These are phyloP conservation scores for Macaria liturata DNA, from an alignment of 2,888 invertebrate species.

Conservation along the genomic window DNA sequence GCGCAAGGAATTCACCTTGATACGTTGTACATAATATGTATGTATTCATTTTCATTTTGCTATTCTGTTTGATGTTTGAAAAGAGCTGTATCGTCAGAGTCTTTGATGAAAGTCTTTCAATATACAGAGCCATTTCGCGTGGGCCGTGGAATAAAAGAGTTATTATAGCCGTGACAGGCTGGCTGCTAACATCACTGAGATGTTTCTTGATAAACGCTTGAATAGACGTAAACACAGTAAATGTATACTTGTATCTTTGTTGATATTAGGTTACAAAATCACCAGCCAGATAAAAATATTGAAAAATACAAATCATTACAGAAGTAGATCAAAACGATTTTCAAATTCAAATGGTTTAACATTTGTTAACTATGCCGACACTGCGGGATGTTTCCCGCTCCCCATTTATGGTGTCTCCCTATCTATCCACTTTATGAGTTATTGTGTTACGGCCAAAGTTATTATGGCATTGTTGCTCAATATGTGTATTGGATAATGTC, in stretches of 20 bases:
- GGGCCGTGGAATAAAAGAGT: conserved; percentile 28
- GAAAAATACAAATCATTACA: too few species aligned
- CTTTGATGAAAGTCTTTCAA: conserved; percentile 30
- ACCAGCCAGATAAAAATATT: too few species aligned
- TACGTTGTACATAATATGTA: conserved; percentile 15
- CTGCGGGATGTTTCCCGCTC: too few species aligned
- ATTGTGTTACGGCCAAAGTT: background rate
- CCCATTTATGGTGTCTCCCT: too few species aligned
- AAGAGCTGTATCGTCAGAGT: conserved; percentile 28
- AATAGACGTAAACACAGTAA: conserved; percentile 19
- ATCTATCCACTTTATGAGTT: background rate
- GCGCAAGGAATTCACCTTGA: conserved; percentile 23
- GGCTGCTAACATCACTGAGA: conserved; percentile 22
- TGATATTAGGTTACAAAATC: too few species aligned
- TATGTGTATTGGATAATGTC: conserved; percentile 1
- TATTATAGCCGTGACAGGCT: conserved; percentile 22
- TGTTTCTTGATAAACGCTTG: conserved; percentile 25
- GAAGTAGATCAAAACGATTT: too few species aligned
- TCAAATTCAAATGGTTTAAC: too few species aligned
- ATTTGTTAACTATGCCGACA: too few species aligned
- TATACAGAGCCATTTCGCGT: conserved; percentile 22
- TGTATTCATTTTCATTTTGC: conserved; percentile 26
- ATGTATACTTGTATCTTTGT: conserved; percentile 8
- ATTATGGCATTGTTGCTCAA: too few species aligned
- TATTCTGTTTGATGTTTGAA: conserved; percentile 36